Evolutionary conservation across 2,113 vertebrate genomes (phyloP), one percentile per base, ranked within the genome.

Genomic region (Lathamus discolor): DNA sequence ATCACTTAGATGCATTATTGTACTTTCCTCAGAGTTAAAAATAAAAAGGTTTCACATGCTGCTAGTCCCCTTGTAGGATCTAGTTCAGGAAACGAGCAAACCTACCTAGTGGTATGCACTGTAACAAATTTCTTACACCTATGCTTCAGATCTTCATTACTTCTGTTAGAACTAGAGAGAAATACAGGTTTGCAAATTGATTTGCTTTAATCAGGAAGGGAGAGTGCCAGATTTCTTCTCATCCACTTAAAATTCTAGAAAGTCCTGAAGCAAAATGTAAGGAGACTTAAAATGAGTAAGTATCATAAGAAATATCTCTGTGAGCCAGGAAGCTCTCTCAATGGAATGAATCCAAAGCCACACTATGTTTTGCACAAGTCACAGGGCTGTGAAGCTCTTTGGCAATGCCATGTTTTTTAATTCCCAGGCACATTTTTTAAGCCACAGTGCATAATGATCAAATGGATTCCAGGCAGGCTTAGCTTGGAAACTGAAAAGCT

Each of bases 381-480:
- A 94, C 23, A 63, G 25, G 43, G 80, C 80, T 80, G 83, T 63
- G 73, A 96, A 63, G 43, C 51, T 80, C 68, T 62, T 78, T 89
- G 88, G 80, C 86, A 94, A 93, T 94, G 84, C 52, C n/a, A 83
- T 10, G 28, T 1, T 59, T 86, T 96, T 66, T 95, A 49, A 44
- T 93, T 97, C 87, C 76, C 67, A 89, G 84, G 55, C 84, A 95
- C 83, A 93, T 93, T 94, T 96, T 96, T 94, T 91, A 86, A 80
- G 80, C 86, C 92, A 88, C 88, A 95, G 37, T 87, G 89, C 72
- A 73, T 89, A 95, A 93, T 74, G 91, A 97, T 96, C 89, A 96
- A 97, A 93, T 54, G 75, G 94, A 97, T 96, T 96, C 95, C 92
- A 96, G 73, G 86, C 87, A 95, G 83, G 49, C 90, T 96, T 97